Base-by-base conservation (phyloP, 2,888 invertebrate genomes). In the Cordilura impudica region DNA sequence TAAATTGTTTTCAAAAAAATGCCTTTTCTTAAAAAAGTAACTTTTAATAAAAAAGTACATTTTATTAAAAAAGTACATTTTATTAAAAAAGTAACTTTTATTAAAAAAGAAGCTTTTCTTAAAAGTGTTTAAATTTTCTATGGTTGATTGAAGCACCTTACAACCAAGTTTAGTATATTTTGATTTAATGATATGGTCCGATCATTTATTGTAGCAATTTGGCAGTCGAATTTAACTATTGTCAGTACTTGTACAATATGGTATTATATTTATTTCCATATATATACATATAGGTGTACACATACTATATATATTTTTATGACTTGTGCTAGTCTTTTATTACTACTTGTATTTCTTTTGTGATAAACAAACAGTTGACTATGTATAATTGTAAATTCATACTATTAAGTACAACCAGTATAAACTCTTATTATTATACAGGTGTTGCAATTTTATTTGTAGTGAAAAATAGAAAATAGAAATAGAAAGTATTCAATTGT, bases 381-480 rank as follows among this genome's bases (percentile, higher is more conserved):
- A 26, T 45, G 26, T 70, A 53, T 47, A 23, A 56, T 58, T 39
- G 49, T 29, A 31, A 54, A 51, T 56, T 56, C 61, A 45, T 31
- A 54, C 10, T 14, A 4, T 31, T 12, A n/a, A n/a, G n/a, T n/a
- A 16, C 10, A 31, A 54, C 29, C 26, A 1, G 53, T 53, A 53
- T 53, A 26, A 19, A 53, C 12, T 35, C 6, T 35, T 6, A 23
- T 12, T 23, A 51, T 14, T 51, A 35, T 47, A 45, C 65, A 56
- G 49, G 47, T 73, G 23, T 73, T 72, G 63, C 72, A 65, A 72
- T 54, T 65, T 49, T 47, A 19, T 56, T 23, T 29, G 31, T 63
- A 29, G n/a, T 35, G 45, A 26, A 19, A 26, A 12, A 26, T 16
- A 21, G 2, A 31, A 35, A 31, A n/a, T 21, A 53, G 12, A 53